phyloP scores from a whole-genome alignment of 2,888 invertebrate genomes.

The Gari tellinella region DNA sequence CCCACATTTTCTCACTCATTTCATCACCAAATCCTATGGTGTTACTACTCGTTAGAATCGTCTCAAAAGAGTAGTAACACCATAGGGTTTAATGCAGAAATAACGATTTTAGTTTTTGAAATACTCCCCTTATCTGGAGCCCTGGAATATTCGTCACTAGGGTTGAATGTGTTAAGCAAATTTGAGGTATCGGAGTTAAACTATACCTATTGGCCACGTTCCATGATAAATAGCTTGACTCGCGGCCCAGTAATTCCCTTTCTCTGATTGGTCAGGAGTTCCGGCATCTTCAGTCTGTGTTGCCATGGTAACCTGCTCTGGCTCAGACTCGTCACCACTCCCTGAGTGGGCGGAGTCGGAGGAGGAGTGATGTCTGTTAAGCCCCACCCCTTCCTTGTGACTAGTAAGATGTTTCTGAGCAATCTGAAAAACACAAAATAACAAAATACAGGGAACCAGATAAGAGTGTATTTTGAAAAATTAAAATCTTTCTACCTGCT shows the following conservation, averaged over 20 bases:
- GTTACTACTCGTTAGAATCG: too few relatives aligned
- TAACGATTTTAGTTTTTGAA: too few relatives aligned
- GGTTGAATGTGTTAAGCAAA: too few relatives aligned
- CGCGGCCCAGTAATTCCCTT: slow-evolving; percentile 51
- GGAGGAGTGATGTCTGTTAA: slow-evolving; percentile 15
- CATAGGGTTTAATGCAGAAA: too few relatives aligned
- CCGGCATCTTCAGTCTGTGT: slow-evolving; percentile 45
- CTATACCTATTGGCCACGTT: slow-evolving; percentile 88
- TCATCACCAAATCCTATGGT: too few relatives aligned
- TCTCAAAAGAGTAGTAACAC: too few relatives aligned
- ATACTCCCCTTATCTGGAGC: too few relatives aligned
- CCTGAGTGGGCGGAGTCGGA: slow-evolving; percentile 23
- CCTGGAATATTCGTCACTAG: too few relatives aligned
- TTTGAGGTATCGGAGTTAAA: too few relatives aligned
- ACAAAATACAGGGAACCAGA: background rate
- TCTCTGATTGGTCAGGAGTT: slow-evolving; percentile 19
- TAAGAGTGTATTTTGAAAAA: too few relatives aligned
- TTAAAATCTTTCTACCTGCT: too few relatives aligned
- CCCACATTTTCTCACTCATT: too few relatives aligned
- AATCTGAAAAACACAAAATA: slow-evolving; percentile 15
- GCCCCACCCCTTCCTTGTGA: slow-evolving; percentile 10
- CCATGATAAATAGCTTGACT: slow-evolving; percentile 87
- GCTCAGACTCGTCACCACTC: slow-evolving; percentile 25
- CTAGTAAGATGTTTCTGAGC: slow-evolving; percentile 13
- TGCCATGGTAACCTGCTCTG: slow-evolving; percentile 71